A percentile compares a stretch with the other conserved stretches of the same genome.
phyloP scores from a whole-genome alignment of 1,140 invertebrate genomes.

The Macrotrachela quadricornifera region DNA sequence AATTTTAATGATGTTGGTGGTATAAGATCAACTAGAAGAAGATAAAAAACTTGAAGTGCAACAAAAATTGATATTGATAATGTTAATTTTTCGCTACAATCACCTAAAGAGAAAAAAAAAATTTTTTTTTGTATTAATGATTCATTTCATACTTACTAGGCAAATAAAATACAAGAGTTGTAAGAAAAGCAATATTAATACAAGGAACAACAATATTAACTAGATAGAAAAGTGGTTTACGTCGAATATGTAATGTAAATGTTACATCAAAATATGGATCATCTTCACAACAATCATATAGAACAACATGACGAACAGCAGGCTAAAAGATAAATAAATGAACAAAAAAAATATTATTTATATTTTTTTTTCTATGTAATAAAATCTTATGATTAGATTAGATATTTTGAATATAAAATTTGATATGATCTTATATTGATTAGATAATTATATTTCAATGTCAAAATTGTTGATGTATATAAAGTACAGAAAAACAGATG shows the following conservation, averaged over 20 bases:
- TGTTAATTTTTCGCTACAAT: constrained; percentile 93
- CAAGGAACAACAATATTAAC: constrained; percentile 32
- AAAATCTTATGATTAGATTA: too few relatives aligned
- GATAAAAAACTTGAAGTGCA: constrained; percentile 96
- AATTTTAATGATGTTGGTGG: constrained; percentile 92
- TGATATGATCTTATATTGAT: too few relatives aligned
- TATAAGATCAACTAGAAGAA: constrained; percentile 89
- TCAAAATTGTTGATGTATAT: too few relatives aligned
- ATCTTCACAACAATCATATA: constrained; percentile 14
- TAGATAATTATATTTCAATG: too few relatives aligned
- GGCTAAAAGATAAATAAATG: too few relatives aligned
- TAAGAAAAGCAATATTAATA: constrained; percentile 57
- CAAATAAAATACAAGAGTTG: constrained; percentile 88
- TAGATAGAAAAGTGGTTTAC: constrained; percentile 30
- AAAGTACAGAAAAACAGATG: too few relatives aligned
- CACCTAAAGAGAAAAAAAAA: constrained; percentile 29
- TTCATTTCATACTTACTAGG: constrained; percentile 40
- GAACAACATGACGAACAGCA: constrained; percentile 13
- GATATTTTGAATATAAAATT: too few relatives aligned
- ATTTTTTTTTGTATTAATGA: too few relatives aligned
- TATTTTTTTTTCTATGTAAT: too few relatives aligned
- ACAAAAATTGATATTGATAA: constrained; percentile 95
- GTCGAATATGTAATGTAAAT: constrained; percentile 25
- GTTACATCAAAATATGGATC: constrained; percentile 29
- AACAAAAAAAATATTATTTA: too few relatives aligned